Conservation (phyloP, 2,888 invertebrate species). For the Hecatera dysodea region DNA sequence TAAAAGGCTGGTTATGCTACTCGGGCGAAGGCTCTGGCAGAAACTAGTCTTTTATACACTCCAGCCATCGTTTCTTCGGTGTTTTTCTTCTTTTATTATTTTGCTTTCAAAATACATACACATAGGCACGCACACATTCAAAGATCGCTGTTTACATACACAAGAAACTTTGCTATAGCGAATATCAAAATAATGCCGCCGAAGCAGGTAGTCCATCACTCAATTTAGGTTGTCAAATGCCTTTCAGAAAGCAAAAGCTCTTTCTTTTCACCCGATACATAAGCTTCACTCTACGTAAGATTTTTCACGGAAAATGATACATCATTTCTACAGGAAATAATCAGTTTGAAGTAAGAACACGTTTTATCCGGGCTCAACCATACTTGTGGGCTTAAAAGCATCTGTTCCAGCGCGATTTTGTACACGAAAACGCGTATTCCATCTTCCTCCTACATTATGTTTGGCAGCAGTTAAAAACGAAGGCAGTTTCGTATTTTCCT, state of each 20-base stretch:
- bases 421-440: slow-evolving; percentile 34
- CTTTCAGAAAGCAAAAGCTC: slow-evolving; percentile 25
- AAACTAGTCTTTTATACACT: neutral
- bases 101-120: neutral
- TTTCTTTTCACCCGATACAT: slow-evolving; percentile 25
- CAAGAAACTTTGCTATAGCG: neutral
- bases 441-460: slow-evolving; percentile 49
- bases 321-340: slow-evolving; percentile 40
- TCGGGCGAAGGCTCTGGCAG: neutral
- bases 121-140: neutral
- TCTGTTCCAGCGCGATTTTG: slow-evolving; percentile 2
- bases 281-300: neutral
- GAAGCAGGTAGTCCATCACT: slow-evolving; percentile 26
- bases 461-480: slow-evolving; percentile 53
- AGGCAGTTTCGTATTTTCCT: slow-evolving; percentile 64
- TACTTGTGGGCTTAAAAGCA: slow-evolving; percentile 28
- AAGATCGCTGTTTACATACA: neutral
- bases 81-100: neutral
- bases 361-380: slow-evolving; percentile 7
- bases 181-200: neutral
- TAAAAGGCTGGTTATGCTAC: no score
- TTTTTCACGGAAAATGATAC: slow-evolving; percentile 36
- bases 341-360: slow-evolving; percentile 18
- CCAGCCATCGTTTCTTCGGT: neutral
- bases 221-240: slow-evolving; percentile 44